Base-by-base conservation (phyloP, 2,797 vertebrate genomes). In the Propithecus deckenii region DNA sequence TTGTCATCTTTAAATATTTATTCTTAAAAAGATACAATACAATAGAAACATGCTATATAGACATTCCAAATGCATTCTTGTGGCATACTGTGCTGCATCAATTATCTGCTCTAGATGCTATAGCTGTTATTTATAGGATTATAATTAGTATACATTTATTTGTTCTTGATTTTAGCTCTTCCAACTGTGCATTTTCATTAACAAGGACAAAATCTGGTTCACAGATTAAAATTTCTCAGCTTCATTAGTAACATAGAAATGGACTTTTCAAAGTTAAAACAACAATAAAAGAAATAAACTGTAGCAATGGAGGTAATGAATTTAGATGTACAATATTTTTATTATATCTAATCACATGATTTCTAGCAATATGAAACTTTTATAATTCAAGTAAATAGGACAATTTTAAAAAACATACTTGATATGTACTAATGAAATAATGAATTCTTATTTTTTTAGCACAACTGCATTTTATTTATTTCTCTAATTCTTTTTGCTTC, bases 151-250 rank as follows among this genome's bases (percentile, higher is more conserved):
- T 59, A 71, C 6, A 38, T 50, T 43, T 43, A 30, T 65, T 85
- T 97, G 67, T 67, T 92, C 32, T 46, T 91, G 74, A 88, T 85
- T 67, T 63, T 93, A 86, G 23, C 52, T 59, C 91, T 94, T 91
- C 30, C 63, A 92, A 22, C 13, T 90, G 57, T 75, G 71, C 9
- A 14, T 84, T 94, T 96, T 91, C 71, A 81, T 93, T 85, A 85
- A 23, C 14, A 67, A 50, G 23, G 23, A 72, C 12, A 88, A 50
- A 91, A 25, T 78, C 9, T 93, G 59, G 10, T n/a, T 97, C 48
- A 89, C 41, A 93, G 79, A 76, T 38, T 52, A 92, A 91, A 95
- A 93, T 87, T 94, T 97, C 72, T 92, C 38, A 93, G 8, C 28
- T 25, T 18, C 13, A n/a, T 81, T 74, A 89, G 86, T 67, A 35